Evolutionary conservation across 2,888 invertebrate species (phyloP), one percentile per base, ranked within the genome.

Genomic region (Drosophila melanosoma): DNA sequence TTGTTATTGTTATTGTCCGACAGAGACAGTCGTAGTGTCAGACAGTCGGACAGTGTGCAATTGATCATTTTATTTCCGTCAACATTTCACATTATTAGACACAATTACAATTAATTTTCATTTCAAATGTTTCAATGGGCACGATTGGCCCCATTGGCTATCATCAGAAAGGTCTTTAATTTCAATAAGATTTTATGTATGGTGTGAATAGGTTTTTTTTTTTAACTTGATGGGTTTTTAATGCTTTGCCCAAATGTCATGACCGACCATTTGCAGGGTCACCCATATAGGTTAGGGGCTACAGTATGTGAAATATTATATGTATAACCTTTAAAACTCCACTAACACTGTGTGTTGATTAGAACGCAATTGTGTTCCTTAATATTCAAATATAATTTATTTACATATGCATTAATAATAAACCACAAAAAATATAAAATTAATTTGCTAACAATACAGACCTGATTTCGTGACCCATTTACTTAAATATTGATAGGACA

Each of bases 71-170:
- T 63, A 82, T 85, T 85, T 85, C 85, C 85, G 85, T 85, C 89
- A 85, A 85, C 85, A 89, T 80, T 87, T 83, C 75, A 75, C 71
- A 12, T 80, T 83, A 71, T 89, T 83, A 89, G 89, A 82, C 65
- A 83, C 82, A 89, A 84, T 84, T 88, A 86, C 87, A 85, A 89
- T 89, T 87, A 77, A 88, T 83, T 75, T 79, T 66, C 68, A 74
- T 74, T 75, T 83, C 74, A 60, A 64, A 38, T 54, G n/a, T 85
- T 83, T 87, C 70, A 79, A 75, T 69, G 45, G 59, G 49, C 52
- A 42, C 45, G 23, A 45, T 45, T 45, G 45, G 45, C 45, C 58
- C 74, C 56, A 69, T 69, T 48, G 60, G 29, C 56, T n/a, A 58
- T 26, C 63, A 68, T 78, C 63, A 53, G 53, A 85, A 85, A 86